Evolutionary conservation across 92 coral and sea anemone genomes (phyloP), one percentile per base, ranked within the genome.

Genomic region (Porites lobata): DNA sequence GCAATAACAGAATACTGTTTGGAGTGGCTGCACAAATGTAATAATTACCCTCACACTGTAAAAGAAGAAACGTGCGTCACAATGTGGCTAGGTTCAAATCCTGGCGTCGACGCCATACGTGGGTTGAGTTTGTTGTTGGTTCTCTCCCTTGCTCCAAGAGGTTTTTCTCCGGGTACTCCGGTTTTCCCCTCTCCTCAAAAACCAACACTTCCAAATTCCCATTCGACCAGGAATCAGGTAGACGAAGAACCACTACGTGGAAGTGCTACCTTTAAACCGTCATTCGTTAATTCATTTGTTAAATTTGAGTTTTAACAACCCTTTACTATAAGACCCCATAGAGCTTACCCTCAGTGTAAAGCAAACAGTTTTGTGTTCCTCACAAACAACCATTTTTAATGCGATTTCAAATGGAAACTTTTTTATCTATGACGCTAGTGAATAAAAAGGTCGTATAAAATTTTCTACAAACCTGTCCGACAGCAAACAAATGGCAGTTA

Each of bases 401-500:
- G 15, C 61, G 5, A 10, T 14, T 56, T 56, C 61, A 56, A 11
- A 56, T 11, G 17, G 15, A 56, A 56, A 8, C 14, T 56, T 10
- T 56, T 56, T 56, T 56, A 10, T 56, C 17, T 1, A 56, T 12
- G 61, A 4, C 4, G 15, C 61, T 56, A 56, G 2, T 24, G 65
- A 11, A 57, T 9, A 18, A 8, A 29, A 8, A 2, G 19, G 64
- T 65, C 59, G 1, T 6, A 24, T 14, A 11, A 2, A 1, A 50
- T 1, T 9, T 20, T 38, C 9, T 21, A 62, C 87, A 50, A 64
- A 96, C 99, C 99, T 96, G 90, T 20, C 96, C 96, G 71, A 93
- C 88, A 50, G 99, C 98, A 65, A 97, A 97, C 92, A 97, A 86
- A 68, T 97, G 99, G 69, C 99, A 97, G 85, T 94, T 97, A 47